Evolutionary conservation across 2,888 invertebrate species (phyloP).

Genomic region (Drosophila greeni): DNA sequence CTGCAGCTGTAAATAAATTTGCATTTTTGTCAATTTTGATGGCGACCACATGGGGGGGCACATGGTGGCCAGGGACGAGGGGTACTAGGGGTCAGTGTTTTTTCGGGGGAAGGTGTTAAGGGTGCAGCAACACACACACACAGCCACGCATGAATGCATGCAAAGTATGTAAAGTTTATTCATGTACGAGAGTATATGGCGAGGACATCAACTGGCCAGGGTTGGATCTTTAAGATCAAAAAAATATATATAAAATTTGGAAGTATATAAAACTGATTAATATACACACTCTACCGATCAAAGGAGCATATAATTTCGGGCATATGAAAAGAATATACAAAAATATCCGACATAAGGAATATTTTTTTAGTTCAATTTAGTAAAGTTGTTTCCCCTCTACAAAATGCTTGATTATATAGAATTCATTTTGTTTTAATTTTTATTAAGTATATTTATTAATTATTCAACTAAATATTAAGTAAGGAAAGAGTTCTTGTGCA

Average conservation of each 20-base stretch:
- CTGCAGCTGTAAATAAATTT: slow-evolving; percentile 69
- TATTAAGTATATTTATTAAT: neutral
- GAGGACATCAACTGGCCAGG: slow-evolving; percentile 9
- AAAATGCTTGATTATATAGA: too few species aligned
- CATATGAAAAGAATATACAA: neutral
- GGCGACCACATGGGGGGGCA: slow-evolving; percentile 46
- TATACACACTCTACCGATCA: neutral
- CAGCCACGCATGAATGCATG: slow-evolving; percentile 49
- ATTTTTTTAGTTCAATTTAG: neutral
- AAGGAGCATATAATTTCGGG: neutral
- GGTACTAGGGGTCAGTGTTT: neutral
- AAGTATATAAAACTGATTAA: neutral
- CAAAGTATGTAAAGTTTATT: slow-evolving; percentile 67
- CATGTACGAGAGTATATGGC: slow-evolving; percentile 43
- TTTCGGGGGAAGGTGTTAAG: slow-evolving; percentile 1
- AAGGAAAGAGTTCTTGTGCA: neutral
- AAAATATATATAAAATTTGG: neutral
- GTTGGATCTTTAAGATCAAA: neutral
- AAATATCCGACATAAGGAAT: neutral
- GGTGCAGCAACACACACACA: slow-evolving; percentile 4
- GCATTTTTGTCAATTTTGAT: slow-evolving; percentile 73
- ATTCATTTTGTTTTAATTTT: neutral
- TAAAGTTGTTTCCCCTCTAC: neutral
- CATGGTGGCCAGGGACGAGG: neutral
- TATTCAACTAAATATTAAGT: neutral